These are phyloP conservation scores for Cyrtodaria siliqua DNA, from an alignment of 2,888 invertebrate species.

Conservation along the genomic window DNA sequence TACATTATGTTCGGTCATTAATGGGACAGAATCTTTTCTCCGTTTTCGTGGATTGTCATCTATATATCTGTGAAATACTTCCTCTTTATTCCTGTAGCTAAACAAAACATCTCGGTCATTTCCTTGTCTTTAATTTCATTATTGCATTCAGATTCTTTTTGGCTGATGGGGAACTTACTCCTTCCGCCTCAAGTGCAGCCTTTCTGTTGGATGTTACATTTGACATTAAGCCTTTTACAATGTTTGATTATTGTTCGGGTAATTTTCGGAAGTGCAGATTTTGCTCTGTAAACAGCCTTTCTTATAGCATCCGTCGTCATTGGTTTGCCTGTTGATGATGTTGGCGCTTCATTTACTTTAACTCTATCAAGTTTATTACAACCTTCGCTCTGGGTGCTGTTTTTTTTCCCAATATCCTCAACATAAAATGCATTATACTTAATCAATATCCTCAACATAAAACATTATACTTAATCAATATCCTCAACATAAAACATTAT, in stretches of 20 bases:
- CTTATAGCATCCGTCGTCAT: no score
- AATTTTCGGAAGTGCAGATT: no score
- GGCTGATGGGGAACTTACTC: not conserved
- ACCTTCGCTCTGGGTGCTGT: no score
- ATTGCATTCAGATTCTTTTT: not conserved
- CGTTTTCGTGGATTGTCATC: constrained; percentile 1
- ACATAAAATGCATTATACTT: no score
- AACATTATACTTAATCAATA: no score
- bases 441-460: no score
- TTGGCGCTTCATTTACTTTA: no score
- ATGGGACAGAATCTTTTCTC: not conserved
- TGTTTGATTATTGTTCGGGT: not conserved
- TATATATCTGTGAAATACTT: constrained; percentile 9
- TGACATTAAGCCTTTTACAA: not conserved
- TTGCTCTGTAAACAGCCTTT: no score
- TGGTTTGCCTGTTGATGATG: no score
- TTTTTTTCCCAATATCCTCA: no score
- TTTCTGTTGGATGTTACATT: not conserved
- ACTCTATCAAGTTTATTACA: no score
- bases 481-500: no score
- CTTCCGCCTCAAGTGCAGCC: not conserved
- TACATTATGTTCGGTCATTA: constrained; percentile 3
- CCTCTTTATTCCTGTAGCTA: constrained; percentile 14
- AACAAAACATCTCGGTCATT: constrained; percentile 3
- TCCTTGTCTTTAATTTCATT: not conserved